A percentile compares a stretch with the other conserved stretches of the same genome.
These are phyloP conservation scores for Amblyteles armatorius DNA, from an alignment of 2,888 invertebrate genomes.

Conservation along the genomic window DNA sequence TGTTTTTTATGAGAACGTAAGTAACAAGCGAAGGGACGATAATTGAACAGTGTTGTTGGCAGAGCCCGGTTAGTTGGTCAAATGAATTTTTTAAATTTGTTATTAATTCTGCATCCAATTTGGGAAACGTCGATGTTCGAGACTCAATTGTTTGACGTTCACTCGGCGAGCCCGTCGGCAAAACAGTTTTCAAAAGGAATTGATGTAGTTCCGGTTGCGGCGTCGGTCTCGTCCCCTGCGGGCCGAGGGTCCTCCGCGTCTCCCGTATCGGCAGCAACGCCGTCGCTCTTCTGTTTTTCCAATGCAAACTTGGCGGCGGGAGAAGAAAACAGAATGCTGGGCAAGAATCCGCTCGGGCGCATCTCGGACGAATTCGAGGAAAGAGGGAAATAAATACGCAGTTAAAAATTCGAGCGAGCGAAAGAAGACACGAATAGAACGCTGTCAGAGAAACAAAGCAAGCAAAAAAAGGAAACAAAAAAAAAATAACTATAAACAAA, in stretches of 20 bases:
- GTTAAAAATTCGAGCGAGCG: constrained; percentile 17
- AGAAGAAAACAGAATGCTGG: constrained; percentile 26
- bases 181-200: constrained; percentile 13
- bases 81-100: no score
- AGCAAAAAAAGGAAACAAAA: constrained; percentile 7
- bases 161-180: constrained; percentile 2
- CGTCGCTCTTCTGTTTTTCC: constrained; percentile 33
- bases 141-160: constrained; percentile 19
- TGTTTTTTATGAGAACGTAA: no score
- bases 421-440: constrained; percentile 12
- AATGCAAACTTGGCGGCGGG: constrained; percentile 48
- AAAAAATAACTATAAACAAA: background rate
- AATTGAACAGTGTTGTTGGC: no score
- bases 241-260: constrained; percentile 22
- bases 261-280: background rate
- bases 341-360: background rate
- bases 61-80: no score
- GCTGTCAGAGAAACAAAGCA: background rate
- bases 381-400: background rate
- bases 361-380: constrained; percentile 5
- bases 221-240: background rate
- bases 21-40: no score
- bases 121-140: constrained; percentile 4
- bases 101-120: background rate
- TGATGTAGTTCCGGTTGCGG: constrained; percentile 10